These are phyloP conservation scores for Drepana arcuata DNA, from an alignment of 1,140 invertebrate species.

Conservation along the genomic window DNA sequence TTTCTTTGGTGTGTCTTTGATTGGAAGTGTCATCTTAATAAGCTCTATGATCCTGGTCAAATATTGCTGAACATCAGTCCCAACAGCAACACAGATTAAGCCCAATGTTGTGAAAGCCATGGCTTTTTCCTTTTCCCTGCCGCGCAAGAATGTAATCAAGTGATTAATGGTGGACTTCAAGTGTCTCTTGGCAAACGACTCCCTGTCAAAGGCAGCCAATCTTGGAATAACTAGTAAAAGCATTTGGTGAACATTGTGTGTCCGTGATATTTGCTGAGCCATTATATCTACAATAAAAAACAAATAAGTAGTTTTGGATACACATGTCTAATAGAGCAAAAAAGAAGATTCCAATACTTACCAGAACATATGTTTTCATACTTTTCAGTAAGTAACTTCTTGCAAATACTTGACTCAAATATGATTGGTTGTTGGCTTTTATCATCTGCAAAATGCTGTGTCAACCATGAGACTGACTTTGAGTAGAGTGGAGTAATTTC, in stretches of 20 bases:
- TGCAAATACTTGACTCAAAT: conserved; percentile 90
- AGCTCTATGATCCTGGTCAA: conserved; percentile 90
- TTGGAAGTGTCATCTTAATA: conserved; percentile 85
- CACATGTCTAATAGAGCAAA: neutral
- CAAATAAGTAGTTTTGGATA: conserved; percentile 2
- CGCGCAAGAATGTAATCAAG: conserved; percentile 81
- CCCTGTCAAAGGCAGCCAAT: conserved; percentile 92
- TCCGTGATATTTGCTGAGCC: conserved; percentile 83
- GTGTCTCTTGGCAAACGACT: conserved; percentile 84
- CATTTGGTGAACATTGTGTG: conserved; percentile 88
- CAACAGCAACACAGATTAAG: conserved; percentile 90
- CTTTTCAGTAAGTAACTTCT: conserved; percentile 86
- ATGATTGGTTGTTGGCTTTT: conserved; percentile 57
- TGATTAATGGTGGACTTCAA: conserved; percentile 86
- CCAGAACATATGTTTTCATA: conserved; percentile 86
- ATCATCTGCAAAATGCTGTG: conserved; percentile 77
- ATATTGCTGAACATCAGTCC: conserved; percentile 84
- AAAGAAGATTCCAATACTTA: conserved; percentile 20
- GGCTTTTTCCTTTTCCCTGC: conserved; percentile 86
- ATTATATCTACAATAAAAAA: conserved; percentile 79
- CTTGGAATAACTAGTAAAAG: conserved; percentile 91
- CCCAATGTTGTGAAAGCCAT: conserved; percentile 93
- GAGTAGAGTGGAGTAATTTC: conserved; percentile 72
- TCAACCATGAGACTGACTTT: conserved; percentile 72
- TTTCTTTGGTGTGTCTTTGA: conserved; percentile 83